Base-by-base conservation (phyloP, 2,113 vertebrate genomes). In the Seriola rivoliana region DNA sequence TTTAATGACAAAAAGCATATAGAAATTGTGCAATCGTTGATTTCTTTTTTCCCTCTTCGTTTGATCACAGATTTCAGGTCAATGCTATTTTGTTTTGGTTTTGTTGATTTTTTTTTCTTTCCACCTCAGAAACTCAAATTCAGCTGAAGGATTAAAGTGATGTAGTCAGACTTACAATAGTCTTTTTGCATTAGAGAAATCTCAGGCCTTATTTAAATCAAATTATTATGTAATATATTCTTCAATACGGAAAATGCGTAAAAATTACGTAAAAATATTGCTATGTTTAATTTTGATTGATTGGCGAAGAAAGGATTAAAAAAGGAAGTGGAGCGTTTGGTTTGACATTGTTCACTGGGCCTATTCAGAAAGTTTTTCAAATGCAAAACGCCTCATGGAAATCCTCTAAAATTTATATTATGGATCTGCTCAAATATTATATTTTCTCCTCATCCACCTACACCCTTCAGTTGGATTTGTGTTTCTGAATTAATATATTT, bases 1-100 rank as follows among this genome's bases (percentile, higher is more conserved):
- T 97, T 97, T 97, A 98, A 98, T 98, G 97, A 98, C 95, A 97
- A 96, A 97, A 95, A 96, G 97, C 96, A 96, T 96, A 85, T 95
- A 97, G 97, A 95, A 96, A 97, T 94, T 98, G 97, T 99, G 97
- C 97, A 99, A 95, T 93, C 95, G 88, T 90, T 93, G 80, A 86
- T 97, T 97, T 96, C 93, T 96, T 95, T 84, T 85, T 8, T n/a
- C 7, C 19, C 95, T 95, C 96, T 85, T 89, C 63, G 74, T 82
- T 80, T 88, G 85, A 84, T 94, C 94, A 94, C 94, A 94, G 93
- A 94, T 93, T 94, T 94, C 84, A 94, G 94, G 94, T 94, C 94
- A 64, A 91, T 90, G 87, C 62, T 88, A 60, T 86, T 85, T 92
- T 84, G 58, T 87, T 91, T 92, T 92, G 89, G 88, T 89, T 93